phyloP scores from a whole-genome alignment of 2,797 vertebrate species.

The Momotus momota region DNA sequence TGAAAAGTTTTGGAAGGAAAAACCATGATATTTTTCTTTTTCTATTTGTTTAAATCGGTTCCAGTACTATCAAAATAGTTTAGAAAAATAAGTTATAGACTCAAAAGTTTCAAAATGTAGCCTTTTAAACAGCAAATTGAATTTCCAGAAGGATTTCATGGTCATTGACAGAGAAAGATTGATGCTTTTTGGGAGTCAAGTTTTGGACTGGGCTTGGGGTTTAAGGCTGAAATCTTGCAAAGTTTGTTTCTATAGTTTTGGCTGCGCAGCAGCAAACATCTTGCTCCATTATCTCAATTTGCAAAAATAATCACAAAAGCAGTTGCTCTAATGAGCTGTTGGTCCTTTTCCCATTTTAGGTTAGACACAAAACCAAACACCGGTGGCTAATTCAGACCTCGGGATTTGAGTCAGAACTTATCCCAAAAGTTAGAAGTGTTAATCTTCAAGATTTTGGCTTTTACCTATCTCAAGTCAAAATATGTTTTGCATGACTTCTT shows the following conservation, averaged over 20 bases:
- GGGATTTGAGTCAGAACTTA: not conserved
- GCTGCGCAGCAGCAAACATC: not conserved
- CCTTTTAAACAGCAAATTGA: not conserved
- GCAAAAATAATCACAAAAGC: not conserved
- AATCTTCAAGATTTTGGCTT: slow-evolving; percentile 13
- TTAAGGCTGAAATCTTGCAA: not conserved
- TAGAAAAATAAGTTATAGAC: not conserved
- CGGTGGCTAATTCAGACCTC: not conserved
- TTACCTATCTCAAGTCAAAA: slow-evolving; percentile 37
- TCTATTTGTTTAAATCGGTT: not conserved
- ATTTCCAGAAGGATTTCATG: not conserved
- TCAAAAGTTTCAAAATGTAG: slow-evolving; percentile 13
- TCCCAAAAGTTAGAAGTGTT: not conserved
- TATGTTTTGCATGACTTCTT: not conserved
- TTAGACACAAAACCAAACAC: not conserved
- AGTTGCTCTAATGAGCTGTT: not conserved
- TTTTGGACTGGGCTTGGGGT: not conserved
- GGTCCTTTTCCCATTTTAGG: slow-evolving; percentile 2
- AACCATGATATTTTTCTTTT: rapidly evolving
- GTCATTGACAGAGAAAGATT: not conserved
- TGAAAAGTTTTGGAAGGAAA: not conserved
- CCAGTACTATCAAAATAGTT: not conserved
- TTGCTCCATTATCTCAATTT: not conserved
- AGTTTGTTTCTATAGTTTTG: not conserved
- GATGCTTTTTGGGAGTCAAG: not conserved